Evolutionary conservation across 1,140 invertebrate species (phyloP).

Genomic region (Drosophila pallidifrons): DNA sequence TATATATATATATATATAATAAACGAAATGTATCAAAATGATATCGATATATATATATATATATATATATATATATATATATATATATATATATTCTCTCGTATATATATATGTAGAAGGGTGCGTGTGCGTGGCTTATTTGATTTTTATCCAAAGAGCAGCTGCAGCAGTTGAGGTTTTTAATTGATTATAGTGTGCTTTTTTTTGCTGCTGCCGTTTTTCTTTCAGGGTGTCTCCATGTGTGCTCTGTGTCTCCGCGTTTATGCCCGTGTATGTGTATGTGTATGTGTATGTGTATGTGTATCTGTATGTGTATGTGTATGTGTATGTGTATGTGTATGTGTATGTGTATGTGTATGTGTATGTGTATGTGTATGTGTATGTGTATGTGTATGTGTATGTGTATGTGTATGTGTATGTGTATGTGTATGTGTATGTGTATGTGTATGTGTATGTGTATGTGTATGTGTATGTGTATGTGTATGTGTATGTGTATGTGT

Average conservation of each 20-base stretch:
- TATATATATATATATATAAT: slow-evolving; percentile 1
- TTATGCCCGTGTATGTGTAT: slow-evolving; percentile 1
- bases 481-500: not conserved
- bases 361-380: slow-evolving; percentile 14
- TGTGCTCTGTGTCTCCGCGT: slow-evolving; percentile 1
- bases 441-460: not conserved
- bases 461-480: not conserved
- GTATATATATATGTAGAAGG: not conserved
- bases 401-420: slow-evolving; percentile 16
- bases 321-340: slow-evolving; percentile 14
- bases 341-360: slow-evolving; percentile 17
- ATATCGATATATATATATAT: not conserved
- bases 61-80: slow-evolving; percentile 6
- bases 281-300: not conserved
- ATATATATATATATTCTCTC: not conserved
- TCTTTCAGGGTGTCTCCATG: not conserved
- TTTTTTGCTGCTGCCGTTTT: slow-evolving; percentile 6
- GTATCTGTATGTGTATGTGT: slow-evolving; percentile 13
- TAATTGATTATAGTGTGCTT: slow-evolving; percentile 38
- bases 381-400: slow-evolving; percentile 12
- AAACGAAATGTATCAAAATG: no score
- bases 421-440: slow-evolving; percentile 12
- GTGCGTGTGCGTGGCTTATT: not conserved
- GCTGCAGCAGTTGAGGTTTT: slow-evolving; percentile 27
- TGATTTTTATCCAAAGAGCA: slow-evolving; percentile 34